Evolutionary conservation across 2,888 invertebrate genomes (phyloP).

Genomic region (Parnassius smintheus): DNA sequence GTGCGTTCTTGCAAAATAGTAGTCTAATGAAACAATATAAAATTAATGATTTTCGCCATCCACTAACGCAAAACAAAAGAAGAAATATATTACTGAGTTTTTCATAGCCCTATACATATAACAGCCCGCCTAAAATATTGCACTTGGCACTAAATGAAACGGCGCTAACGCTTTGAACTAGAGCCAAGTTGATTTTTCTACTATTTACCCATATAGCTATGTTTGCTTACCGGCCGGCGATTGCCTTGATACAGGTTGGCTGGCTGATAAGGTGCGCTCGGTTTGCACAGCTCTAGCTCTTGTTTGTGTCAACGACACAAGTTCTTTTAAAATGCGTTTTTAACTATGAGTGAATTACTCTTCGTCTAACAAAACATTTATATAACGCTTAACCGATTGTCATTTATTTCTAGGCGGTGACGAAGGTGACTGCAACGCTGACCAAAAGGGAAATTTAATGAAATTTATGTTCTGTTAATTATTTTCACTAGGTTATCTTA

Average conservation of each 20-base stretch:
- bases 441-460: too few relatives aligned
- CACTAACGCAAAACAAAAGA: too few relatives aligned
- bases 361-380: too few relatives aligned
- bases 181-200: slow-evolving; percentile 50
- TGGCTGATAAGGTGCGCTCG: slow-evolving; percentile 11
- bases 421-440: too few relatives aligned
- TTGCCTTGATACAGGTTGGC: slow-evolving; percentile 16
- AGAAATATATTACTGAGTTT: background rate
- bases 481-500: too few relatives aligned
- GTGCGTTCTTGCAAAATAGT: too few relatives aligned
- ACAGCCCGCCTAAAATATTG: slow-evolving; percentile 67
- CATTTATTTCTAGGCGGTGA: too few relatives aligned
- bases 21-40: too few relatives aligned
- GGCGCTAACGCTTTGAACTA: slow-evolving; percentile 69
- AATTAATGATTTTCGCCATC: too few relatives aligned
- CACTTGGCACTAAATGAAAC: slow-evolving; percentile 71
- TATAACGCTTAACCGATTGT: too few relatives aligned
- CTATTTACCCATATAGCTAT: slow-evolving; percentile 7
- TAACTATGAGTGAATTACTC: too few relatives aligned
- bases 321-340: background rate
- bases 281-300: background rate
- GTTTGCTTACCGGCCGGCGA: slow-evolving; percentile 4
- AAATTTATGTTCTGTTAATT: too few relatives aligned
- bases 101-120: slow-evolving; percentile 37
- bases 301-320: background rate